Conservation (phyloP, 2,797 vertebrate species). For the Cossypha heuglini region DNA sequence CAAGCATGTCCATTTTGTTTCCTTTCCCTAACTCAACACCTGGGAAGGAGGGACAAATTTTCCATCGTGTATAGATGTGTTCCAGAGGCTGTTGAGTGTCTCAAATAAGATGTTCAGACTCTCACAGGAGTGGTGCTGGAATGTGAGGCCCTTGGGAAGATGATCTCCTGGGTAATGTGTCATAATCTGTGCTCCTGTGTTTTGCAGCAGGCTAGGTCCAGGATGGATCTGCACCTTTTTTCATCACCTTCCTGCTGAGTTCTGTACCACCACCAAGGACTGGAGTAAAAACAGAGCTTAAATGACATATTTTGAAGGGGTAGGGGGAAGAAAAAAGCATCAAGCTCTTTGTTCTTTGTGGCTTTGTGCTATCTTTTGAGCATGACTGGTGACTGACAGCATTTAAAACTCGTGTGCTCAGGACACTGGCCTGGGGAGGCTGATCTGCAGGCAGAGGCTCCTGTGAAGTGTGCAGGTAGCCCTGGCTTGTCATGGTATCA, state of each 20-base stretch:
- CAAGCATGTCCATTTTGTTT: not conserved
- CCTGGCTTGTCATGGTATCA: not conserved
- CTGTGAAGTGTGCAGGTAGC: not conserved
- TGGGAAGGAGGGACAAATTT: not conserved
- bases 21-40: not conserved
- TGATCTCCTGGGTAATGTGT: not conserved
- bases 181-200: rapidly evolving
- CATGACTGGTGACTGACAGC: rapidly evolving
- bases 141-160: not conserved
- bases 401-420: not conserved
- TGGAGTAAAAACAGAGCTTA: not conserved
- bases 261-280: not conserved
- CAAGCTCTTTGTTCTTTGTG: not conserved
- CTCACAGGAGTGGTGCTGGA: not conserved
- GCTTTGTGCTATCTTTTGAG: not conserved
- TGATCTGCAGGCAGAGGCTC: not conserved
- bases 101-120: not conserved
- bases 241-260: not conserved
- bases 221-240: not conserved
- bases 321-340: not conserved
- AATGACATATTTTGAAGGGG: not conserved
- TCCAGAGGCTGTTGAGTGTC: not conserved
- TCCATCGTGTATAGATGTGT: not conserved
- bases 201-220: not conserved
- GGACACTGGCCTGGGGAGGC: not conserved